Evolutionary conservation across 23 tunicate genomes (phyloP).

Genomic region (Styela clava): DNA sequence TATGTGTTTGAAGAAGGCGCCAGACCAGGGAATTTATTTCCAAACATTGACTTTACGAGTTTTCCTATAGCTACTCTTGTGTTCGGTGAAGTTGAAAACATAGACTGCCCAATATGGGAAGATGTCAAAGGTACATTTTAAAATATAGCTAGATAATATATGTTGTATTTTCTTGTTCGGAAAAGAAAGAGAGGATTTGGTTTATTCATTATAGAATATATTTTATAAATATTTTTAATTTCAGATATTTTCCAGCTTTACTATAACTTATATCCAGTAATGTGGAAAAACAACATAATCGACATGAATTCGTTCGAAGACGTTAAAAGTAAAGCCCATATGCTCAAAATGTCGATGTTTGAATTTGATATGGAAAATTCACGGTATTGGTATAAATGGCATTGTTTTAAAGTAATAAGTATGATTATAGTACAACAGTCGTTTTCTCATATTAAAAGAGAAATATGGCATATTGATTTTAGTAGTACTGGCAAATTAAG

Average conservation of each 20-base stretch:
- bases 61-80: not conserved
- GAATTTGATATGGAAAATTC: conserved; percentile 36
- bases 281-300: conserved; percentile 53
- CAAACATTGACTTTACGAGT: not conserved
- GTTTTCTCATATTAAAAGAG: too few species aligned
- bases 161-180: too few species aligned
- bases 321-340: conserved; percentile 23
- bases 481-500: too few species aligned
- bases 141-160: too few species aligned
- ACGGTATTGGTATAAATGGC: conserved; percentile 8
- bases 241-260: conserved; percentile 54
- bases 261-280: conserved; percentile 57
- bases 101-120: conserved; percentile 64
- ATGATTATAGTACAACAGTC: too few species aligned
- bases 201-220: too few species aligned
- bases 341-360: conserved; percentile 42
- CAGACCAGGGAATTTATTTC: not conserved
- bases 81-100: conserved; percentile 26
- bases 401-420: too few species aligned
- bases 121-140: conserved; percentile 35
- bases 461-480: too few species aligned
- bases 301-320: conserved; percentile 47
- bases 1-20: conserved; percentile 6
- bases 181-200: too few species aligned
- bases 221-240: too few species aligned